Evolutionary conservation across 2,113 vertebrate species (phyloP), one percentile per base, ranked within the genome.

Genomic region (Murina feae): DNA sequence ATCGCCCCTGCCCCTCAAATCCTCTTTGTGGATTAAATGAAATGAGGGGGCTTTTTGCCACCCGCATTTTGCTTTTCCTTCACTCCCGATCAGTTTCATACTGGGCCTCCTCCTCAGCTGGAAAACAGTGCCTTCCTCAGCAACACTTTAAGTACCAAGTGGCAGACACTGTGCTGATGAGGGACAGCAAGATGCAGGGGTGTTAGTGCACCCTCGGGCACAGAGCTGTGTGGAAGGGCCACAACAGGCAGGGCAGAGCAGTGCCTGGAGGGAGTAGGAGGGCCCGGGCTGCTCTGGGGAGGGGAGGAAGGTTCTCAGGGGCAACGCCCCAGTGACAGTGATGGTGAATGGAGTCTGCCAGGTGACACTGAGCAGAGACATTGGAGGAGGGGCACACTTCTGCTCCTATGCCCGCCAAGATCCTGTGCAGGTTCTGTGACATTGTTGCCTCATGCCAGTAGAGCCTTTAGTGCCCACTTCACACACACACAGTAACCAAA

Each of bases 171-270:
- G 30, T 71, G 49, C 37, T 9, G 30, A 53, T 21, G 23, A 18
- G 35, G 35, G 65, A n/a, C 82, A 84, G 17, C 0, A 1, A 18
- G 21, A 55, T 47, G 47, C n/a, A 2, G 37, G 28, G 37, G 65
- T 5, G 1, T 9, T 4, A 5, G 2, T n/a, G 30, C 5, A 1
- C 4, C 28, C 42, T 14, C 47, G 7, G 47, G 23, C 14, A 14
- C 1, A 4, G 55, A 58, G 1, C 44, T 1, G 1, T 23, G n/a
- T 39, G 12, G 42, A 21, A 86, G 23, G 39, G 25, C 25, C 32
- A 63, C 12, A 2, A 7, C 11, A 10, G 6, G 25, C 44, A 71
- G 17, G 28, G 8, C 65, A 35, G 51, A 10, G 10, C 0, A 0
- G 86, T 39, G 35, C 21, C 0, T 11, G 16, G 21, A 12, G 37